These are phyloP conservation scores for Macaca nemestrina DNA, from an alignment of 2,113 vertebrate species.

Conservation along the genomic window DNA sequence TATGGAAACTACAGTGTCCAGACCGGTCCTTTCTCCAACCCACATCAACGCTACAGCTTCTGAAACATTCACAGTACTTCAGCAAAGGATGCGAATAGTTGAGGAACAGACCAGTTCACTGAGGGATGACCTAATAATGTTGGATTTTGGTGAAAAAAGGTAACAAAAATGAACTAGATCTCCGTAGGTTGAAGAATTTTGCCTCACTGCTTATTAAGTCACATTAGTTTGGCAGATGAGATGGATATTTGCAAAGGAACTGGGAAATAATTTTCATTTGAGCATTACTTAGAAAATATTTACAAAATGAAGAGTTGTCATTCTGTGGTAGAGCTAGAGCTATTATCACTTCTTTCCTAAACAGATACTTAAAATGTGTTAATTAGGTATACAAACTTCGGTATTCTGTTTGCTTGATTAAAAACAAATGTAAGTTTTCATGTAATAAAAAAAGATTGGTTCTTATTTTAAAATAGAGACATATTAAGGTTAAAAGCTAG, in stretches of 20 bases:
- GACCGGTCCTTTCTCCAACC: conserved; percentile 70
- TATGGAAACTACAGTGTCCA: conserved; percentile 61
- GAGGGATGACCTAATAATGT: conserved; percentile 74
- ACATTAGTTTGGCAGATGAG: not conserved
- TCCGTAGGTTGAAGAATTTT: not conserved
- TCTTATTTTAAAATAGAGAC: conserved; percentile 17
- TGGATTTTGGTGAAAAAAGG: conserved; percentile 72
- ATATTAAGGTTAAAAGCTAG: conserved; percentile 21
- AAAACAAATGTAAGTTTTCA: conserved; percentile 4
- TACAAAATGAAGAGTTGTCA: not conserved
- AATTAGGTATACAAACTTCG: not conserved
- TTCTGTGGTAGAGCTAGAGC: not conserved
- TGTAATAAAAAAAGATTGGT: not conserved
- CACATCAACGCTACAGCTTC: conserved; percentile 76
- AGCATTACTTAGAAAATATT: not conserved
- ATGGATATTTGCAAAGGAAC: not conserved
- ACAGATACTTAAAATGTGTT: not conserved
- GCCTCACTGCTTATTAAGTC: not conserved
- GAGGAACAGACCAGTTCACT: conserved; percentile 83
- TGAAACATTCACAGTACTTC: conserved; percentile 79
- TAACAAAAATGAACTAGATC: conserved; percentile 34
- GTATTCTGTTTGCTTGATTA: not conserved
- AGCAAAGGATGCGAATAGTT: conserved; percentile 81
- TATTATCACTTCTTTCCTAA: not conserved
- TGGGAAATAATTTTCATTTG: not conserved